Conservation (phyloP, 1,140 invertebrate genomes). For the Vollenhovia emeryi region DNA sequence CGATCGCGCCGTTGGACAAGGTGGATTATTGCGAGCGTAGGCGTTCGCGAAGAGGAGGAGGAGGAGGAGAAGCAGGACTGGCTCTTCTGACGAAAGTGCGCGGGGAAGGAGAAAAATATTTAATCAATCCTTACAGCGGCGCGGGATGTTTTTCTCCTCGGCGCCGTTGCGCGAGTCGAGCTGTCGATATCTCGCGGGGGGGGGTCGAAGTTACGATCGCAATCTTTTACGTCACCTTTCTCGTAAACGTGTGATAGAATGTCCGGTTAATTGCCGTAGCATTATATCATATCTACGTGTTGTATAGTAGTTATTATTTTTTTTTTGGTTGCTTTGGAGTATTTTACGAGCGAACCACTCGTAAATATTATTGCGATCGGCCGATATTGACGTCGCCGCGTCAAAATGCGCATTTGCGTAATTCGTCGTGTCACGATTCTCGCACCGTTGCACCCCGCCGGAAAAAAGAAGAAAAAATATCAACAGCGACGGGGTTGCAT, state of each 20-base stretch:
- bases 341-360: not conserved
- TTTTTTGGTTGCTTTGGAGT: not conserved
- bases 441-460: slow-evolving; percentile 34
- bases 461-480: slow-evolving; percentile 35
- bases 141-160: not conserved
- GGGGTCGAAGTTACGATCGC: not conserved
- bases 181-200: not conserved
- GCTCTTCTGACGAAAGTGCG: not conserved
- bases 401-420: slow-evolving; percentile 56
- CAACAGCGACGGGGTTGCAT: slow-evolving; percentile 22
- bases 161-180: not conserved
- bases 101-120: not conserved
- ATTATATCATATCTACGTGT: not conserved
- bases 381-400: slow-evolving; percentile 39
- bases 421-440: slow-evolving; percentile 54
- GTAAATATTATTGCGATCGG: slow-evolving; percentile 42
- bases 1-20: slow-evolving; percentile 30
- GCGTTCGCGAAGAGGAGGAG: not conserved
- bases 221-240: not conserved
- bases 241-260: not conserved
- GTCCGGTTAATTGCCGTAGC: not conserved
- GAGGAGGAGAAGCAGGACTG: no score
- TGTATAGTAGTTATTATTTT: not conserved
- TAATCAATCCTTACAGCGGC: slow-evolving; percentile 10
- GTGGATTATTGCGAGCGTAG: slow-evolving; percentile 48